Evolutionary conservation across 2,888 invertebrate species (phyloP).

Genomic region (Aphidius colemani): DNA sequence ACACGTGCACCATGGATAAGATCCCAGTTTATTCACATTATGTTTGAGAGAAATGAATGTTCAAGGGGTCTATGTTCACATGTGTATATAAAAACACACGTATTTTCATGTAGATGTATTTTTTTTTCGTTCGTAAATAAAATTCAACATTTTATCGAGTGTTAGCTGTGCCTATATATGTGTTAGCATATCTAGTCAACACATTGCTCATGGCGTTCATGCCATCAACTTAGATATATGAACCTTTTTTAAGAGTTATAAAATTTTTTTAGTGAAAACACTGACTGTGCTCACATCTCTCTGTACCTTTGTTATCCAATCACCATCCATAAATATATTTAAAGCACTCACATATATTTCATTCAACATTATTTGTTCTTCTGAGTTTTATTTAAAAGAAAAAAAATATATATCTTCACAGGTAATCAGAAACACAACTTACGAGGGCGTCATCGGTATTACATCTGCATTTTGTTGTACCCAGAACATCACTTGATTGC

Average conservation of each 20-base stretch:
- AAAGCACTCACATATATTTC: too few species aligned
- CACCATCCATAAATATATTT: conserved; percentile 39
- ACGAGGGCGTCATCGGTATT: too few species aligned
- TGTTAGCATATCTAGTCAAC: conserved; percentile 44
- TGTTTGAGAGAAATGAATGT: background rate
- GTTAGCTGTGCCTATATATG: conserved; percentile 36
- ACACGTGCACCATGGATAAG: conserved; percentile 50
- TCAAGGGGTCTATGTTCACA: conserved; percentile 3
- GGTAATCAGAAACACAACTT: too few species aligned
- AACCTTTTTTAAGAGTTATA: too few species aligned
- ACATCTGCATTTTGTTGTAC: too few species aligned
- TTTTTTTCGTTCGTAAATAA: too few species aligned
- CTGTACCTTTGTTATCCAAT: conserved; percentile 58
- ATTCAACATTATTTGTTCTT: too few species aligned
- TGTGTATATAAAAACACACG: background rate
- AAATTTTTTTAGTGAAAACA: conserved; percentile 35
- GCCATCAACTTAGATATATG: too few species aligned
- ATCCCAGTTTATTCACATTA: conserved; percentile 45
- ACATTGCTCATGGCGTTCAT: conserved; percentile 52
- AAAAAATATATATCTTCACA: too few species aligned
- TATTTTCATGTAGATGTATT: background rate
- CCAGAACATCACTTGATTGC: too few species aligned
- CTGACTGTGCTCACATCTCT: conserved; percentile 50
- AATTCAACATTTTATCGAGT: too few species aligned
- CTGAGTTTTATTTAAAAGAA: too few species aligned